Conservation (phyloP, 2,113 vertebrate genomes). For the Trichomycterus rosablanca region DNA sequence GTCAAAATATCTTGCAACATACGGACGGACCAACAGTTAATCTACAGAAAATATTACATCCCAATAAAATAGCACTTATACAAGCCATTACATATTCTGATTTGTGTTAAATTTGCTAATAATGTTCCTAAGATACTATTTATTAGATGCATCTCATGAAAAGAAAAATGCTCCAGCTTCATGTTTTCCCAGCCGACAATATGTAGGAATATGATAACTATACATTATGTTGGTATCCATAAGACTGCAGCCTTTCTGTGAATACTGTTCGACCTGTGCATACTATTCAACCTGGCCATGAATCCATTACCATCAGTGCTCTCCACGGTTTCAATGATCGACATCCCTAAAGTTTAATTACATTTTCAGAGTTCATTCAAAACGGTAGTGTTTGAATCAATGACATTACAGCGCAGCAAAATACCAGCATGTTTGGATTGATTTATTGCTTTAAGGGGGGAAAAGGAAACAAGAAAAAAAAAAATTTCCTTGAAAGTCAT, state of each 20-base stretch:
- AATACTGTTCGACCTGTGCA: too few species aligned
- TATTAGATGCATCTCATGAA: too few species aligned
- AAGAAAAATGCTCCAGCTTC: too few species aligned
- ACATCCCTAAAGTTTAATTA: constrained; percentile 49
- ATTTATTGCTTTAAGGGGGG: constrained; percentile 60
- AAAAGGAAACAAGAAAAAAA: constrained; percentile 57
- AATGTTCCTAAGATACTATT: too few species aligned
- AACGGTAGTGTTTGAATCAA: constrained; percentile 64
- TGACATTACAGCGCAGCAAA: constrained; percentile 55
- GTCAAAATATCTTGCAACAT: too few species aligned
- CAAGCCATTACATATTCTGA: too few species aligned
- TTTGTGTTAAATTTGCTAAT: too few species aligned
- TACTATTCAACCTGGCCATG: neutral
- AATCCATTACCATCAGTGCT: neutral
- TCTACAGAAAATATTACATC: too few species aligned
- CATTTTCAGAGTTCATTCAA: constrained; percentile 53
- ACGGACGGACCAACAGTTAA: too few species aligned
- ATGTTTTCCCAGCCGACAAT: too few species aligned
- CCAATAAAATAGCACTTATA: too few species aligned
- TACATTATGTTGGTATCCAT: neutral
- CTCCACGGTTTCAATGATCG: constrained; percentile 17
- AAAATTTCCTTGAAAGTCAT: constrained; percentile 58
- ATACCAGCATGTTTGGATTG: constrained; percentile 59
- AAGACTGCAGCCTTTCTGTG: neutral
- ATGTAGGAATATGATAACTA: too few species aligned